Percentiles rank a stretch among this genome's conserved stretches.
Evolutionary conservation across 2,113 vertebrate genomes (phyloP).

Genomic region (Onychorhynchus coronatus): DNA sequence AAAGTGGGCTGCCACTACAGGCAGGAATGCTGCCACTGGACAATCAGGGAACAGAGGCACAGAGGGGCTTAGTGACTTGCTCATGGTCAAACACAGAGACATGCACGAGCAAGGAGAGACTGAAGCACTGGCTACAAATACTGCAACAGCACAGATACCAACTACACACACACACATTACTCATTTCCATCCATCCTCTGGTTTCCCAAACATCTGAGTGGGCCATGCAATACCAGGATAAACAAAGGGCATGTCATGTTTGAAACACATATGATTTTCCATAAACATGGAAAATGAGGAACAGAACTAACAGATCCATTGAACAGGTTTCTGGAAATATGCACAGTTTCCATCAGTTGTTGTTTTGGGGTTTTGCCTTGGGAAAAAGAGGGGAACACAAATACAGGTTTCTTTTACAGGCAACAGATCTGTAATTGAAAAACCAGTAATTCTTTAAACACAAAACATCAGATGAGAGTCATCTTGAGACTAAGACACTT

Average conservation of each 20-base stretch:
- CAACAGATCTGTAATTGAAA: background rate
- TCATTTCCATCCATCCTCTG: background rate
- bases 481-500: background rate
- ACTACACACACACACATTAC: fast-evolving
- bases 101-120: background rate
- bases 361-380: fast-evolving
- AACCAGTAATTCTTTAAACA: background rate
- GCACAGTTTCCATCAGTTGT: background rate
- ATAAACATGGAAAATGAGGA: background rate
- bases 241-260: background rate
- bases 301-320: background rate
- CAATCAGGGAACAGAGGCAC: background rate
- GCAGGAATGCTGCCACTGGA: background rate
- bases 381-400: background rate
- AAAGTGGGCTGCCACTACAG: background rate
- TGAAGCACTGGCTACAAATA: background rate
- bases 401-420: background rate
- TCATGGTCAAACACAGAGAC: background rate
- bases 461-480: background rate
- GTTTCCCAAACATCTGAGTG: background rate
- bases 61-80: background rate
- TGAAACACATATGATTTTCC: background rate
- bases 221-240: background rate
- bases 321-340: background rate
- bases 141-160: background rate